These are phyloP conservation scores for Scaeva pyrastri DNA, from an alignment of 2,888 invertebrate genomes.

Conservation along the genomic window DNA sequence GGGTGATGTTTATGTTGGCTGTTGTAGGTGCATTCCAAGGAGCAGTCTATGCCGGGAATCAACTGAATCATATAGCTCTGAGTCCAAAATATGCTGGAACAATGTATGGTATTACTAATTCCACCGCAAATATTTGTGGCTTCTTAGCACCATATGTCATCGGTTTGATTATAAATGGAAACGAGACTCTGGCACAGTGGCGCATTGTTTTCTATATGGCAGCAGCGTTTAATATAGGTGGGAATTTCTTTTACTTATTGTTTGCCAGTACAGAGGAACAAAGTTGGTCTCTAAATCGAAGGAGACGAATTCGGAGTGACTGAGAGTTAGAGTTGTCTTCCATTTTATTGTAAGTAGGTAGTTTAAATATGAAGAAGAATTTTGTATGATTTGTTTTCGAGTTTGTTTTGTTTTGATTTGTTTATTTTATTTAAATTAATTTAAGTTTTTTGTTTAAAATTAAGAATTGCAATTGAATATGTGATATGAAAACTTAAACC, in stretches of 20 bases:
- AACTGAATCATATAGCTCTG: conserved; percentile 93
- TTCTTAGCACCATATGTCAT: conserved; percentile 92
- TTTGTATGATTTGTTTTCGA: background rate
- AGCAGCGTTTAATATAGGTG: conserved; percentile 89
- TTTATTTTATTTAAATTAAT: conserved; percentile 19
- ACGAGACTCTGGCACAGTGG: conserved; percentile 82
- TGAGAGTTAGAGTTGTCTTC: conserved; percentile 71
- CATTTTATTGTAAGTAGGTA: conserved; percentile 55
- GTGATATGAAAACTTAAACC: conserved; percentile 59
- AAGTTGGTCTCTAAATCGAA: conserved; percentile 84
- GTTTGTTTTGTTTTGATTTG: conserved; percentile 17
- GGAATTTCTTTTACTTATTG: conserved; percentile 90
- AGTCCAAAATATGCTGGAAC: conserved; percentile 93
- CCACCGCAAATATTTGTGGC: conserved; percentile 92
- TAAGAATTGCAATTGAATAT: conserved; percentile 59
- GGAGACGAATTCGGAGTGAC: conserved; percentile 61
- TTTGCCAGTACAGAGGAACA: conserved; percentile 92
- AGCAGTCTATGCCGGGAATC: conserved; percentile 91
- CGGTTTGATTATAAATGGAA: conserved; percentile 88
- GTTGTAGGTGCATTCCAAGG: conserved; percentile 90
- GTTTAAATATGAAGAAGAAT: conserved; percentile 20
- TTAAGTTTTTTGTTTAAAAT: conserved; percentile 32
- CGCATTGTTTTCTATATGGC: conserved; percentile 91
- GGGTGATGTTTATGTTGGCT: conserved; percentile 89
- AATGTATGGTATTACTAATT: conserved; percentile 93